Percentiles rank a stretch among this genome's conserved stretches.
These are phyloP conservation scores for Heliothis peltigera DNA, from an alignment of 2,888 invertebrate species.

Conservation along the genomic window DNA sequence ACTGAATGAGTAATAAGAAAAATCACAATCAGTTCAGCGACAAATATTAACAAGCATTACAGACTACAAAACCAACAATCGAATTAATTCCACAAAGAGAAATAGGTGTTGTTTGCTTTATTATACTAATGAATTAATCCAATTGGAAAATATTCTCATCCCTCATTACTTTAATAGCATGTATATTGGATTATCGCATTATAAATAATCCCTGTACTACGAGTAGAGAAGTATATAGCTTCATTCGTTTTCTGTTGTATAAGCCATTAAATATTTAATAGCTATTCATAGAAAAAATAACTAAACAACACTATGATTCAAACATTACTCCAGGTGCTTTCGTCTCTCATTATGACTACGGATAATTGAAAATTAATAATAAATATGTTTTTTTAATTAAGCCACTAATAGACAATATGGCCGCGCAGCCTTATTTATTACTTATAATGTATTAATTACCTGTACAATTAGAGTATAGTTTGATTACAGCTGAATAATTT, in stretches of 20 bases:
- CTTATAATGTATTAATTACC: conserved; percentile 68
- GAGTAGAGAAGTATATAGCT: too few species aligned
- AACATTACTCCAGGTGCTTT: conserved; percentile 12
- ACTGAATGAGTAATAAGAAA: background rate
- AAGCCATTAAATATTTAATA: background rate
- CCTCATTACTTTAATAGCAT: background rate
- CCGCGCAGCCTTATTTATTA: conserved; percentile 54
- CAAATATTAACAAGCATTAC: background rate
- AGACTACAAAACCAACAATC: background rate
- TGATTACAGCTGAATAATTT: conserved; percentile 70
- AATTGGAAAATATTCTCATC: background rate
- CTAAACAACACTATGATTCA: conserved; percentile 12
- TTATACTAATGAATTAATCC: conserved; percentile 1
- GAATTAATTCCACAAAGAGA: background rate
- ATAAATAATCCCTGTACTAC: background rate
- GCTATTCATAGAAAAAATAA: conserved; percentile 9
- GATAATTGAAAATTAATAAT: conserved; percentile 60
- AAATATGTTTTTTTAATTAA: conserved; percentile 64
- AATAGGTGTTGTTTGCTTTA: conserved; percentile 1
- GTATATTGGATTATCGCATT: background rate
- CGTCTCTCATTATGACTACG: conserved; percentile 42
- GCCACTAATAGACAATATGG: conserved; percentile 61
- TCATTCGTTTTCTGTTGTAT: too few species aligned
- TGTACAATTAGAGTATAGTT: conserved; percentile 71
- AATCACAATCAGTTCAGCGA: background rate